Evolutionary conservation across 2,113 vertebrate genomes (phyloP).

Genomic region (Rhinoderma darwinii): DNA sequence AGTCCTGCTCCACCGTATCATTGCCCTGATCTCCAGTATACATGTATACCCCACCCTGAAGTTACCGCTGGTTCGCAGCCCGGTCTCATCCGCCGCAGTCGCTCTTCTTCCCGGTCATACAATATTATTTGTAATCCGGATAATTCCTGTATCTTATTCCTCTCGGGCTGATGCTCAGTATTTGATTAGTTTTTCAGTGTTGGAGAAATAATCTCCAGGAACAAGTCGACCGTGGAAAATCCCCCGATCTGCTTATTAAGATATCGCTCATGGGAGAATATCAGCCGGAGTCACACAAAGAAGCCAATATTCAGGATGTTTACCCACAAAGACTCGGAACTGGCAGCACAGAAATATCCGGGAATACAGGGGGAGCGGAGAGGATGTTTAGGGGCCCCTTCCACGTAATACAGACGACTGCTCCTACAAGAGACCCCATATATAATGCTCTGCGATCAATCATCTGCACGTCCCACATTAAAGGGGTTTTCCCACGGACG

Average conservation of each 20-base stretch:
- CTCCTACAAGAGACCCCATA: too few relatives aligned
- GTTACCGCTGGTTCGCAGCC: background rate
- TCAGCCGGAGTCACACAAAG: background rate
- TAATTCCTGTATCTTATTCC: constrained; percentile 20
- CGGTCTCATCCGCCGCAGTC: background rate
- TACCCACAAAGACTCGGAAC: background rate
- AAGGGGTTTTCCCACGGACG: too few relatives aligned
- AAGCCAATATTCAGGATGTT: background rate
- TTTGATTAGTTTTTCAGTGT: constrained; percentile 39
- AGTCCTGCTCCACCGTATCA: too few relatives aligned
- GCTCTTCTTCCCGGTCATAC: background rate
- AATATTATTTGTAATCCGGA: background rate
- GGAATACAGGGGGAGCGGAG: too few relatives aligned
- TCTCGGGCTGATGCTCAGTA: background rate
- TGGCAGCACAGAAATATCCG: too few relatives aligned
- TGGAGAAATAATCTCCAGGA: constrained; percentile 34
- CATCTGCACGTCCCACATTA: too few relatives aligned
- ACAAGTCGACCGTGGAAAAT: constrained; percentile 4
- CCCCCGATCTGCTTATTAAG: constrained; percentile 14
- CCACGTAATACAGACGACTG: too few relatives aligned
- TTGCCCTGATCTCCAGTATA: too few relatives aligned
- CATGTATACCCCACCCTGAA: background rate
- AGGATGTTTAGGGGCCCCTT: too few relatives aligned
- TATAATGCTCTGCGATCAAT: too few relatives aligned
- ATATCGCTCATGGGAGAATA: constrained; percentile 9